Evolutionary conservation across 2,113 vertebrate species (phyloP), one percentile per base, ranked within the genome.

Genomic region (Picathartes gymnocephalus): DNA sequence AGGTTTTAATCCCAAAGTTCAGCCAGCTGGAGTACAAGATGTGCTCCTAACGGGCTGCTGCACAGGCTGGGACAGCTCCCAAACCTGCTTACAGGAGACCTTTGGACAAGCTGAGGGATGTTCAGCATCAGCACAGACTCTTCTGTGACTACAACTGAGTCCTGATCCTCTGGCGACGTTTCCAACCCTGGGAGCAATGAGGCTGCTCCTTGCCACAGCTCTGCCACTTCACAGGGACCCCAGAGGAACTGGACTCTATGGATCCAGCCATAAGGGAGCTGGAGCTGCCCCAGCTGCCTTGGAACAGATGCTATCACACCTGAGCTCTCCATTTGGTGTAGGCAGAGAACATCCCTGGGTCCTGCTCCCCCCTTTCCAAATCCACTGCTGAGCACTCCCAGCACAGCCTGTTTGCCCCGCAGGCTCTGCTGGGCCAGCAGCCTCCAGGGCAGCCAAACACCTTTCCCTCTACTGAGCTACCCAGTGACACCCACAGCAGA

Each of bases 1-100:
- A 92, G 90, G 84, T 51, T 96, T 88, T 17, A 61, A 88, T 86
- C 85, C 92, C 84, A 68, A 91, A 78, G 27, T 86, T 69, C 66
- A 89, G 62, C 69, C 35, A n/a, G 42, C 4, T 2, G 10, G 73
- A 93, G 65, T 15, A 47, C 0, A 0, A 73, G 68, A 39, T 0
- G 1, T 40, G 89, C 61, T 88, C 71, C 17, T 0, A 40, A 28
- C 6, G 33, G 68, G 47, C 85, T 74, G 57, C 20, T 73, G 31
- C 39, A 70, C 51, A 42, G 82, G 53, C 47, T 51, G 80, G 89
- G 79, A 50, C 18, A 65, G 12, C 30, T 30, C 87, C 60, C 70
- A 50, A 0, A 20, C 71, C 86, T 2, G 12, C 27, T 27, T 6
- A 33, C 50, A 88, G 64, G 81, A 74, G 74, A 66, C 22, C 45